Base-by-base conservation (phyloP, 1,140 invertebrate genomes). In the Ceratitis capitata region DNA sequence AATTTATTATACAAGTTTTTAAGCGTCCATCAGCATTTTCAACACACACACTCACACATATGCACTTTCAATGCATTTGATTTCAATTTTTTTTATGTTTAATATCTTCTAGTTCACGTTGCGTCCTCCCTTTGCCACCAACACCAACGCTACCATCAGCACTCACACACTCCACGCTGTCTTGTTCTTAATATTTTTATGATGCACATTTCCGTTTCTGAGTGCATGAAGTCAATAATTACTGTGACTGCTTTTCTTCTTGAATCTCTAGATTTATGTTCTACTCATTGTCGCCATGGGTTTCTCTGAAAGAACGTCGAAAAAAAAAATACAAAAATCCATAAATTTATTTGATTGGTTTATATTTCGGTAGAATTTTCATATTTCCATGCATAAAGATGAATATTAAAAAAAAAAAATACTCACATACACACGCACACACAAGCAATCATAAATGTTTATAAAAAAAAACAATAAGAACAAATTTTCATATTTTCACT, bases 171-270 rank as follows among this genome's bases (percentile, higher is more conserved):
- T 26, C n/a, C n/a, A 1, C 29, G 26, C 47, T 84, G n/a, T n/a
- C 35, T 61, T 23, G 19, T 39, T 84, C 51, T 84, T 56, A 84
- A 84, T 84, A 84, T 39, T 84, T 84, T 84, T 84, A 84, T 84
- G 83, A 84, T 84, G 83, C 83, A 84, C 83, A 84, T 84, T 84
- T 84, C 83, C 83, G 82, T 51, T 51, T 56, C n/a, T 23, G 47
- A 56, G 29, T 83, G 82, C 82, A n/a, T 56, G 51, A 19, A 16
- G 26, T 35, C 7, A 47, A 32, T 53, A 83, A 83, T 83, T 83
- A 83, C 82, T 83, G 47, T 83, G 82, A 83, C 82, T 56, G 82
- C 49, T 83, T 53, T 83, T 83, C 82, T 83, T 83, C 82, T 83
- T 83, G 35, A 39, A 83, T 35, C 47, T 83, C 7, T 83, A 83